Evolutionary conservation across 2,113 vertebrate species (phyloP), one percentile per base, ranked within the genome.

Genomic region (Limnothrissa miodon): DNA sequence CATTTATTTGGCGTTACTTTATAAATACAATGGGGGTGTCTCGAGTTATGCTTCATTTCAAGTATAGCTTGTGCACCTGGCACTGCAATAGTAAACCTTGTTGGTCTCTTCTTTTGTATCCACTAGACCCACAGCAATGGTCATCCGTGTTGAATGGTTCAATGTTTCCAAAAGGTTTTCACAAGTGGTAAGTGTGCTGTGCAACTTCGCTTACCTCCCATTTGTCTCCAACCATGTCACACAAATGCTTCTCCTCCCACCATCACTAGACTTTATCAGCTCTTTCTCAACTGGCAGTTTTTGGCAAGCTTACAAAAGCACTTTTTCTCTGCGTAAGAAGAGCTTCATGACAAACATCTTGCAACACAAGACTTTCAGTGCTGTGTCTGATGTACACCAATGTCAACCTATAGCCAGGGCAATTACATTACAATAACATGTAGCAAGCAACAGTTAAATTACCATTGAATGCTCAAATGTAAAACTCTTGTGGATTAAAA

Each of bases 1-100:
- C 42, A 23, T 78, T 19, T 53, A 59, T 79, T 66, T 83, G 8
- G 15, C 48, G 80, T 78, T 25, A 23, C 62, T 80, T 42, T n/a
- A 53, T 53, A 33, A 80, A 29, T 80, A 36, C 53, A 44, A 36
- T n/a, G 80, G 62, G 39, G 78, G 53, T 70, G 53, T 59, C 11
- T 15, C 19, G 48, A 29, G 78, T 48, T n/a, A 51, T 78, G 42
- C 78, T 70, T n/a, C 45, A 42, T 17, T 45, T 84, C 25, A 15
- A 36, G 11, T 15, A 36, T 36, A 36, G 59, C 29, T 66, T 66
- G 66, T 62, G 29, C 25, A 74, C 25, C 66, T 74, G 66, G 66
- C 29, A 17, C 5, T 36, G 66, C 66, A 74, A 36, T 33, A 74
- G 66, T 74, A 74, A 36, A 74, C 36, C 25, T 17, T 29, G 33